Conservation (phyloP, 1,140 invertebrate genomes). For the Drosophila leontia region DNA sequence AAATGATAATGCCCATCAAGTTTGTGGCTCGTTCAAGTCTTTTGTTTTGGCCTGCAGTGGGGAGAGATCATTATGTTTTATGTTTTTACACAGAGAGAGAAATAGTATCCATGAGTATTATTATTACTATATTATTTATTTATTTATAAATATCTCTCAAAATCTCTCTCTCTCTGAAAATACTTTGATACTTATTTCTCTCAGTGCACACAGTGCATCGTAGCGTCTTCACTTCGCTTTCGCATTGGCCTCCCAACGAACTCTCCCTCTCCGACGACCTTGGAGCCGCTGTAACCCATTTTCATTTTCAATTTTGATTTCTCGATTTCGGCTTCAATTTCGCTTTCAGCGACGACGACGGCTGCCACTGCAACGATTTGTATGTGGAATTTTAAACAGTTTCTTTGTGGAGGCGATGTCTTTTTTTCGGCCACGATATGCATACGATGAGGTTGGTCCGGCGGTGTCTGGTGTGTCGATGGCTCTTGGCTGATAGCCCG, state of each 20-base stretch:
- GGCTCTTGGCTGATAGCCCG: slow-evolving; percentile 24
- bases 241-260: slow-evolving; percentile 13
- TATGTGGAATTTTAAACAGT: slow-evolving; percentile 76
- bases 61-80: slow-evolving; percentile 2
- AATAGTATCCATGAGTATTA: too few species aligned
- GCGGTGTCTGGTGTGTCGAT: slow-evolving; percentile 6
- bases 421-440: slow-evolving; percentile 20
- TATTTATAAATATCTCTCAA: neutral
- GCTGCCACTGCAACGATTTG: slow-evolving; percentile 71
- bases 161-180: too few species aligned
- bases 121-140: neutral
- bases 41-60: slow-evolving; percentile 48
- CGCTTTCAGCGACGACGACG: slow-evolving; percentile 26
- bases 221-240: slow-evolving; percentile 6
- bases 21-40: slow-evolving; percentile 63
- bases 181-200: slow-evolving; percentile 1
- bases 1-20: slow-evolving; percentile 43
- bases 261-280: slow-evolving; percentile 52
- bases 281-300: slow-evolving; percentile 72
- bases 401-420: slow-evolving; percentile 35
- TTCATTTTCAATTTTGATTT: slow-evolving; percentile 48
- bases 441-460: slow-evolving; percentile 21
- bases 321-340: slow-evolving; percentile 38
- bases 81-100: neutral
- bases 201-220: slow-evolving; percentile 16